A percentile compares a stretch with the other conserved stretches of the same genome.
phyloP scores from a whole-genome alignment of 23 tunicate genomes.

The Trididemnum clinides region DNA sequence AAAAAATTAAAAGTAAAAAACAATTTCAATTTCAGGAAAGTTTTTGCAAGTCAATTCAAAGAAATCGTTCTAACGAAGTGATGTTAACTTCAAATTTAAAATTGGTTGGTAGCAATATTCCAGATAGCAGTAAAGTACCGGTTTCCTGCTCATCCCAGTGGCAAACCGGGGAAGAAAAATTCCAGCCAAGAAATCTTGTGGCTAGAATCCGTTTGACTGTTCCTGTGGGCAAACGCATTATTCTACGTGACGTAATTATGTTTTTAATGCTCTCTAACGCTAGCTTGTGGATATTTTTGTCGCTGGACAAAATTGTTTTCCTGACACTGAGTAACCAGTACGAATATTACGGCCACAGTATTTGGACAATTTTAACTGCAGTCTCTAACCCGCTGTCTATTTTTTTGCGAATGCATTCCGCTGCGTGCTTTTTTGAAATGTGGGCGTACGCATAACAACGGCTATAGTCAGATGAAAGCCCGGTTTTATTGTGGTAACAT shows the following conservation, averaged over 20 bases:
- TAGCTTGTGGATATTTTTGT: conserved; percentile 5
- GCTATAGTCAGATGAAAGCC: too few species aligned
- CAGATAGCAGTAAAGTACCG: too few species aligned
- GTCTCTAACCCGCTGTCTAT: background rate
- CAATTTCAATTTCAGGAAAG: too few species aligned
- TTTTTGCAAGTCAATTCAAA: too few species aligned
- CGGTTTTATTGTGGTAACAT: background rate
- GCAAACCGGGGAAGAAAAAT: too few species aligned
- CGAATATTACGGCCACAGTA: background rate
- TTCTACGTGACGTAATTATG: conserved; percentile 1
- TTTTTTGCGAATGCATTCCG: conserved; percentile 6
- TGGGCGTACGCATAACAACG: conserved; percentile 4
- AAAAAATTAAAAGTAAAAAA: too few species aligned
- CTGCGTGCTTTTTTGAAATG: conserved; percentile 12
- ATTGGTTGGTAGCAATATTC: too few species aligned
- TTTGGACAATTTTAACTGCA: background rate
- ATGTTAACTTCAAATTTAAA: too few species aligned
- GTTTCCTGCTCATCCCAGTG: too few species aligned
- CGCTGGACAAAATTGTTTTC: background rate
- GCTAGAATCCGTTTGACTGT: background rate
- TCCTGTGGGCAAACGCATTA: background rate
- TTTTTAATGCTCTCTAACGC: conserved; percentile 8
- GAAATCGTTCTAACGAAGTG: too few species aligned
- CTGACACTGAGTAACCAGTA: background rate
- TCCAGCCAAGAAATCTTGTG: too few species aligned